Conservation (phyloP, 2,888 invertebrate species). For the Abrostola tripartita region DNA sequence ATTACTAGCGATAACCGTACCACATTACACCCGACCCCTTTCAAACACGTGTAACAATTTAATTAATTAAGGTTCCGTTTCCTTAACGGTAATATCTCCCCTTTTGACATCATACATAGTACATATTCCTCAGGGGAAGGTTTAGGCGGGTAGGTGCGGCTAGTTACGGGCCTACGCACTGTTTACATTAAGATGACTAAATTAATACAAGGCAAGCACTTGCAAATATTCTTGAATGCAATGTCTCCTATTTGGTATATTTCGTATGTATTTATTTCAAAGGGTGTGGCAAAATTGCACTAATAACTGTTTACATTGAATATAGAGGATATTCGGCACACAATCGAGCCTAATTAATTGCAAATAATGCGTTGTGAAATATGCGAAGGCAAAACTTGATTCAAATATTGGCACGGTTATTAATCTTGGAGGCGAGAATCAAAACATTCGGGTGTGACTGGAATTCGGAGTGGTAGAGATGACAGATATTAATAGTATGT, state of each 20-base stretch:
- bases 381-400: constrained; percentile 36
- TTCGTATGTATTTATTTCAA: constrained; percentile 38
- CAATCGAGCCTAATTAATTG: constrained; percentile 50
- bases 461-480: constrained; percentile 24
- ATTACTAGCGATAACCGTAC: constrained; percentile 9
- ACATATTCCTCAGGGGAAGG: constrained; percentile 32
- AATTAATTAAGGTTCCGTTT: constrained; percentile 50
- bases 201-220: constrained; percentile 12
- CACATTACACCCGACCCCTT: constrained; percentile 19
- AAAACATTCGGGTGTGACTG: constrained; percentile 35
- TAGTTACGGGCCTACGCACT: constrained; percentile 6
- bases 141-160: constrained; percentile 27
- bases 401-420: constrained; percentile 31
- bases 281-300: constrained; percentile 26
- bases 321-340: constrained; percentile 30
- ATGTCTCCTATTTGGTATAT: constrained; percentile 20
- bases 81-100: constrained; percentile 25
- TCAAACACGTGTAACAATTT: constrained; percentile 40
- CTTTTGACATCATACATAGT: constrained; percentile 27
- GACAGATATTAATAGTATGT: constrained; percentile 30
- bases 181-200: constrained; percentile 17
- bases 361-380: constrained; percentile 44
- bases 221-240: constrained; percentile 27
- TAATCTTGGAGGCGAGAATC: constrained; percentile 22
- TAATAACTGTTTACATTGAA: constrained; percentile 32